Conservation (phyloP, 1,140 invertebrate species). For the Coptotermes formosanus region DNA sequence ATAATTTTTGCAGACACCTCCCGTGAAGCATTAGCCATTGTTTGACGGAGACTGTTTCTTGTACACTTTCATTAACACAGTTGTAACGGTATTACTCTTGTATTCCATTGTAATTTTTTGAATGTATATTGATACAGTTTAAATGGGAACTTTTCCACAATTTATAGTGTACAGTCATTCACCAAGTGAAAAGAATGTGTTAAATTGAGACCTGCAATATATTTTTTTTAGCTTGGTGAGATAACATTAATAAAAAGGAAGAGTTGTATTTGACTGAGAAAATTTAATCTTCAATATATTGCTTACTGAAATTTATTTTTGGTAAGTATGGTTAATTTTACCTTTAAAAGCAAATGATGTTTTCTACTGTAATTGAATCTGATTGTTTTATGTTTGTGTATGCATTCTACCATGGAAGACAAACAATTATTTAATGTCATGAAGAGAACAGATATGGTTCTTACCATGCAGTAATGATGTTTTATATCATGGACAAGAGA, state of each 20-base stretch:
- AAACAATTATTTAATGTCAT: not conserved
- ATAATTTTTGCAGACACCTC: not conserved
- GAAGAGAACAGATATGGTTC: not conserved
- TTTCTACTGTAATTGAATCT: not conserved
- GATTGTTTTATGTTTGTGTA: not conserved
- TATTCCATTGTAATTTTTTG: not conserved
- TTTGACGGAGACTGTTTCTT: not conserved
- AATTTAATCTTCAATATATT: no score
- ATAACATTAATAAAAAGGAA: no score
- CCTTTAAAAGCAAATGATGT: not conserved
- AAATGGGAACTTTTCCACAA: no score
- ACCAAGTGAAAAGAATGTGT: not conserved
- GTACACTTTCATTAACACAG: not conserved
- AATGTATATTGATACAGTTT: not conserved
- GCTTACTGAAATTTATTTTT: not conserved
- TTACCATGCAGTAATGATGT: not conserved
- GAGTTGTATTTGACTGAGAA: no score
- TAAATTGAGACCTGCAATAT: not conserved
- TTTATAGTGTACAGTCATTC: not conserved
- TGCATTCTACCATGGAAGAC: not conserved
- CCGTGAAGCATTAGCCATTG: not conserved
- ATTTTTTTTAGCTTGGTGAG: no score
- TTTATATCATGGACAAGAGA: not conserved
- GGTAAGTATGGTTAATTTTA: not conserved
- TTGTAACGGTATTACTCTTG: not conserved